Evolutionary conservation across 1,140 invertebrate species (phyloP).

Genomic region (Drosophila subobscura): DNA sequence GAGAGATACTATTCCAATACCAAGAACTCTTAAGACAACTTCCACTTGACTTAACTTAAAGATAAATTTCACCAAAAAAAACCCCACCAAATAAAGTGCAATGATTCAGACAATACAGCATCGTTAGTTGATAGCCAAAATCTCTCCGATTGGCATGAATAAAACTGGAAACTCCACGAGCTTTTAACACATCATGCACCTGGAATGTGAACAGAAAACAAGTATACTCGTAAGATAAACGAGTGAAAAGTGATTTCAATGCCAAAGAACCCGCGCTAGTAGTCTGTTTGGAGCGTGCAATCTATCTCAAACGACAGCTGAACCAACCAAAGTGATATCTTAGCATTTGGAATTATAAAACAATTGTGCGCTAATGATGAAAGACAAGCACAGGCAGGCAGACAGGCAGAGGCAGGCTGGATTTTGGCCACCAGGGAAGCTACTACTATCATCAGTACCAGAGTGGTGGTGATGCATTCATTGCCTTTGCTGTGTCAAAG

Average conservation of each 20-base stretch:
- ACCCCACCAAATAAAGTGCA: conserved; percentile 27
- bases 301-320: conserved; percentile 44
- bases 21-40: too few relatives aligned
- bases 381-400: conserved; percentile 38
- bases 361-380: conserved; percentile 73
- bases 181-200: conserved; percentile 43
- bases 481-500: conserved; percentile 41
- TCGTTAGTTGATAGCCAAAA: conserved; percentile 54
- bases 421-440: conserved; percentile 42
- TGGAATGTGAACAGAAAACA: conserved; percentile 46
- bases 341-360: conserved; percentile 49
- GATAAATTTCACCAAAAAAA: neutral
- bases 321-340: conserved; percentile 52
- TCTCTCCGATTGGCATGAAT: conserved; percentile 17
- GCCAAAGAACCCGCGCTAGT: conserved; percentile 31
- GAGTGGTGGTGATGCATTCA: conserved; percentile 32
- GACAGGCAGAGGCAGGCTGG: neutral
- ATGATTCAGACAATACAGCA: conserved; percentile 26
- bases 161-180: conserved; percentile 5
- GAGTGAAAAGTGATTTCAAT: conserved; percentile 56
- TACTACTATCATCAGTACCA: neutral
- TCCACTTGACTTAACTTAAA: too few relatives aligned
- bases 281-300: conserved; percentile 14
- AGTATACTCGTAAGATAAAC: conserved; percentile 31
- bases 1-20: too few relatives aligned